Percentiles rank a stretch among this genome's conserved stretches.
Conservation (phyloP, 2,113 vertebrate species). For the Damaliscus lunatus region DNA sequence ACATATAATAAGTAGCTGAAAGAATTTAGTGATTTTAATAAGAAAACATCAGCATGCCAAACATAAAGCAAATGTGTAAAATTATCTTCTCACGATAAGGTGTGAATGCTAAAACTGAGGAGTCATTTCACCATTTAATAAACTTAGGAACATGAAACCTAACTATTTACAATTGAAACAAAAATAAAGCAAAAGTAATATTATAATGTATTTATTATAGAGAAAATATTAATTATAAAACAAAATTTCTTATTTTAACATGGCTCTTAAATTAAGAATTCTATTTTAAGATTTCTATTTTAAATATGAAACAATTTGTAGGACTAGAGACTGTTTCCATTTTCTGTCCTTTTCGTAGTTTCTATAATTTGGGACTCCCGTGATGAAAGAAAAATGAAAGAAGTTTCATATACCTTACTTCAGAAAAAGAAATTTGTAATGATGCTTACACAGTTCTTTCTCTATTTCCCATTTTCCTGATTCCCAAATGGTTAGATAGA, state of each 20-base stretch:
- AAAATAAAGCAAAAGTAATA: not conserved
- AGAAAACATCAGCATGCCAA: not conserved
- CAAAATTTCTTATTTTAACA: not conserved
- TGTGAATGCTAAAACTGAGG: conserved; percentile 13
- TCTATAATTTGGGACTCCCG: not conserved
- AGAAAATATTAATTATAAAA: not conserved
- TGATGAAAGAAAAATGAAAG: not conserved
- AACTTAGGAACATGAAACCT: not conserved
- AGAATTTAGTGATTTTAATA: conserved; percentile 18
- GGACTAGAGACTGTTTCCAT: not conserved
- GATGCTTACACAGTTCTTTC: not conserved
- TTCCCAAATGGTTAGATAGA: not conserved
- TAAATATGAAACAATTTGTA: not conserved
- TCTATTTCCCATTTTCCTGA: not conserved
- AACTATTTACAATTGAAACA: conserved; percentile 36
- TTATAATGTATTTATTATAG: not conserved
- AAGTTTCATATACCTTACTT: not conserved
- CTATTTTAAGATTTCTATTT: not conserved
- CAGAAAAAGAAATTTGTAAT: not conserved
- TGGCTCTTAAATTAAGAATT: not conserved
- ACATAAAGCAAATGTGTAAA: conserved; percentile 18
- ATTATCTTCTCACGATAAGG: conserved; percentile 26
- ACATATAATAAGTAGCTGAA: not conserved
- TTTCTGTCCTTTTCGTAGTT: not conserved
- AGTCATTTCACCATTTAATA: conserved; percentile 13